A percentile compares a stretch with the other conserved stretches of the same genome.
Evolutionary conservation across 53 echinoderm and acorn worm species (phyloP).

Genomic region (Temnopleurus reevesii): DNA sequence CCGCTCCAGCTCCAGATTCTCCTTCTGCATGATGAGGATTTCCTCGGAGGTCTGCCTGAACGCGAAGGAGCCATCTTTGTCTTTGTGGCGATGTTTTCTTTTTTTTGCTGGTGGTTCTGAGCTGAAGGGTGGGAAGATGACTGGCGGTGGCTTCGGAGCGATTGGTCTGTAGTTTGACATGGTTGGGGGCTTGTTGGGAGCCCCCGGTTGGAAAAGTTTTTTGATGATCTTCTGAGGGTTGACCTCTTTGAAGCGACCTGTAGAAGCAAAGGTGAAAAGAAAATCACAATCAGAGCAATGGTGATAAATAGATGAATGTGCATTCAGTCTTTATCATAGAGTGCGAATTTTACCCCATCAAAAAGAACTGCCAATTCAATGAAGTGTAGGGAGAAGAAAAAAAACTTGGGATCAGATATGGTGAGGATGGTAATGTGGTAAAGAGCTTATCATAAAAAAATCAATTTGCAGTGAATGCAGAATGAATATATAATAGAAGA

Average conservation of each 20-base stretch:
- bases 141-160: no score
- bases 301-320: no score
- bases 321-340: no score
- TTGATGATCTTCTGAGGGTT: slow-evolving; percentile 43
- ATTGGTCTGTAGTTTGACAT: background rate
- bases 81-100: background rate
- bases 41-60: background rate
- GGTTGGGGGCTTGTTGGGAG: background rate
- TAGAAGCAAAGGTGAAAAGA: background rate
- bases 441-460: no score
- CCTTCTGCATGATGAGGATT: background rate
- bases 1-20: slow-evolving; percentile 13
- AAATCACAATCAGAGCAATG: no score
- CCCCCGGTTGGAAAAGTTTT: background rate
- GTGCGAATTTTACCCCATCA: no score
- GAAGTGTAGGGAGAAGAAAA: no score
- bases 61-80: background rate
- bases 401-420: no score
- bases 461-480: no score
- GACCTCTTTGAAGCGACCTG: background rate
- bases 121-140: background rate
- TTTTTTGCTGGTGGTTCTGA: background rate
- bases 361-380: no score
- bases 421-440: no score
- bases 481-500: no score